These are phyloP conservation scores for Otolemur garnettii DNA, from an alignment of 2,113 vertebrate species.

Conservation along the genomic window DNA sequence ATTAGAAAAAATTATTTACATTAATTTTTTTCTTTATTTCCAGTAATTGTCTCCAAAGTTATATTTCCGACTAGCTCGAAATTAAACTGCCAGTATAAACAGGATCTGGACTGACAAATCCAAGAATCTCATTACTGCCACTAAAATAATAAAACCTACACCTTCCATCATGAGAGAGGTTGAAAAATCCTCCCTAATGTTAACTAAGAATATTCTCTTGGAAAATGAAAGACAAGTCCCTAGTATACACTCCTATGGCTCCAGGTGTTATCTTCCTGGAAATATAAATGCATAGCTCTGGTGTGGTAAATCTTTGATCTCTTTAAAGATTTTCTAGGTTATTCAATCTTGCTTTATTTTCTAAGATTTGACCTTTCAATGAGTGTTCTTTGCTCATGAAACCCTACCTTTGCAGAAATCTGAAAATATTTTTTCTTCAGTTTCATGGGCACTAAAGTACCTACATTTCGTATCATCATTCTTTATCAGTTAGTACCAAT, in stretches of 20 bases:
- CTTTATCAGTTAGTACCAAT: not conserved
- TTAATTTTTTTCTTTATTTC: too few relatives aligned
- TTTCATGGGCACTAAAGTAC: not conserved
- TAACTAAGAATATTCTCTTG: not conserved
- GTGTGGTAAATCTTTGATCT: not conserved
- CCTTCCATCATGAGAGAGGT: not conserved
- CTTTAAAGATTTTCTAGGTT: not conserved
- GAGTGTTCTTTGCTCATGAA: not conserved
- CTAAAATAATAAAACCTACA: not conserved
- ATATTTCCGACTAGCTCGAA: too few relatives aligned
- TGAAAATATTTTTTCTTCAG: not conserved
- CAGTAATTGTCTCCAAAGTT: too few relatives aligned
- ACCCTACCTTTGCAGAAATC: not conserved
- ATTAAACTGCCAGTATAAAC: too few relatives aligned
- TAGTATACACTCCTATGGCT: not conserved
- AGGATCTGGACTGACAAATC: not conserved
- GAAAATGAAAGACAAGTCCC: not conserved
- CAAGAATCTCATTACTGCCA: not conserved
- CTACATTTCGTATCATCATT: not conserved
- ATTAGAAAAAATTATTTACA: too few relatives aligned
- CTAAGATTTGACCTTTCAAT: not conserved
- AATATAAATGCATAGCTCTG: not conserved
- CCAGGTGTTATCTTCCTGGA: not conserved
- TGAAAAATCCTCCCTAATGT: not conserved
- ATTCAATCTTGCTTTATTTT: not conserved